Base-by-base conservation (phyloP, 30 jellyfish, hydroid and myxozoan species). In the Rhopilema esculentum region DNA sequence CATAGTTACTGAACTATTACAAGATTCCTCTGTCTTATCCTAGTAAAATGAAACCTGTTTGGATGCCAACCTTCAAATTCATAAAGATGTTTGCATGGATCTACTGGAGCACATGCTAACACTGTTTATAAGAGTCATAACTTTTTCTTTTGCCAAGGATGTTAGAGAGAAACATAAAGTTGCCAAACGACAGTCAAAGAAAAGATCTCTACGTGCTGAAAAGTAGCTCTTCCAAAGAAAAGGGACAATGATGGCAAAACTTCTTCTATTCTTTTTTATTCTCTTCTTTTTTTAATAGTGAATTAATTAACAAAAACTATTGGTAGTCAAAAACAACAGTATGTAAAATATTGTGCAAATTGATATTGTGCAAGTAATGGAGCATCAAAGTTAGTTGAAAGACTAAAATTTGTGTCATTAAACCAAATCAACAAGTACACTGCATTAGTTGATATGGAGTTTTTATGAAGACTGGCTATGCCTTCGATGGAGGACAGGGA, bases 351-450 rank as follows among this genome's bases (percentile, higher is more conserved):
- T n/a, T n/a, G 76, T 72, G 32, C 31, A 77, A 77, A 77, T 77
- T 76, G 75, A 76, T 61, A 74, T 49, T 76, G 75, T 76, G 75
- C 76, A 76, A 2, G 24, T 24, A 69, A 69, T 69, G 84, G 84
- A 33, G 30, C 84, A 73, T 73, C 90, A 29, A 80, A 80, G 72
- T 80, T 80, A 80, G 80, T 80, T 30, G 90, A 80, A 27, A 67
- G 32, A 33, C 72, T 62, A 61, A 63, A 80, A 65, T 80, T 64
- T 62, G 82, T 64, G 70, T 49, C 90, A 77, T 77, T 77, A 22
- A 24, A 75, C 73, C 27, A 67, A 64, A 61, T 61, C 31, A 76
- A 49, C 87, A 77, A 51, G 8, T 77, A 77, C 87, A 77, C 87
- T 6, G 77, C 88, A 27, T 27, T 78, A 8, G 49, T 78, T 78